Evolutionary conservation across 64 coral and sea anemone species (phyloP), one percentile per base, ranked within the genome.

Genomic region (Pocillopora verrucosa): DNA sequence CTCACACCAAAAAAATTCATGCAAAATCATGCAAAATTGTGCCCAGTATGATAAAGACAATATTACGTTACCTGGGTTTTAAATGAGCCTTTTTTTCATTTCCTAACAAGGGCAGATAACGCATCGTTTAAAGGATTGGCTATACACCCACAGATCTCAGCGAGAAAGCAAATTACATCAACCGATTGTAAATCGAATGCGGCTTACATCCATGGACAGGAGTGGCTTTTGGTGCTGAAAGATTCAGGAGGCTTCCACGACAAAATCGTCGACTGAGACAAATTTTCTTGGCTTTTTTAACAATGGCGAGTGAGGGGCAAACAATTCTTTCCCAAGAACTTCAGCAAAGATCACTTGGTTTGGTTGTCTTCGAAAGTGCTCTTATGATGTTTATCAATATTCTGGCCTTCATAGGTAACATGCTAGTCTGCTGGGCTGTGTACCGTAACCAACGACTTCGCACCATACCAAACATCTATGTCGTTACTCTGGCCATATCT

Each of bases 351-450:
- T 7, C 76, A 37, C 17, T 34, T 30, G 60, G 45, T 80, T 80
- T 89, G 35, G 63, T 94, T 58, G 60, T 86, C 16, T 11, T 94
- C 13, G 92, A 94, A 74, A 74, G 80, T 20, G 61, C 56, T 74
- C 36, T 94, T 13, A 86, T 94, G 92, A 12, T 90, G 0, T 0
- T 59, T 13, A 94, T 90, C 24, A 86, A 79, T 9, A 70, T 88
- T n/a, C 30, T 78, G 63, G 92, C 92, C 1, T 76, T 90, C 20
- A 59, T 76, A 58, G 92, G 92, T 58, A 94, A 94, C 59, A 5
- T 86, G 37, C 77, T 94, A 79, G 92, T 94, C 4, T 94, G 92
- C 35, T 94, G 92, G 79, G 92, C 87, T 15, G 80, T 94, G 10
- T 90, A 82, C 30, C 72, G 79, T 10, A 94, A 90, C 26, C 77